phyloP scores from a whole-genome alignment of 2,113 vertebrate species.

The Saguinus midas region DNA sequence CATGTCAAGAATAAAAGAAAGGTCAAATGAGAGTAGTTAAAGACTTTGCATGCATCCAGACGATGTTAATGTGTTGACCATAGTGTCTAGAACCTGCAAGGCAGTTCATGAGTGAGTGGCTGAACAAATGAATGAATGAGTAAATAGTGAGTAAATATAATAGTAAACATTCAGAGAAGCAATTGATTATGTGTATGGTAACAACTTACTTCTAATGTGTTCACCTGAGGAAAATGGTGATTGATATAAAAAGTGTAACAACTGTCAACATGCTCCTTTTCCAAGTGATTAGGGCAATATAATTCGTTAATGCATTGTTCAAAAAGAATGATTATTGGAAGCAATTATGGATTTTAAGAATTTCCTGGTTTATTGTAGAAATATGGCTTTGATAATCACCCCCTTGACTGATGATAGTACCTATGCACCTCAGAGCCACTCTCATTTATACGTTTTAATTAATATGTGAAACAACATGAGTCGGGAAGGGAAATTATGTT shows the following conservation, averaged over 20 bases:
- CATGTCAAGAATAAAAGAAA: constrained; percentile 70
- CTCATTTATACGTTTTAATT: background rate
- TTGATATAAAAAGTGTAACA: background rate
- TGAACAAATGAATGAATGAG: background rate
- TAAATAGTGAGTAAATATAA: constrained; percentile 44
- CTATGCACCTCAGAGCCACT: background rate
- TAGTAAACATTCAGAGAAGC: constrained; percentile 16
- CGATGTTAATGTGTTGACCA: constrained; percentile 54
- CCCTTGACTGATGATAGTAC: background rate
- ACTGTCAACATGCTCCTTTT: background rate
- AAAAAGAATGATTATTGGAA: background rate
- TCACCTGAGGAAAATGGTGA: background rate
- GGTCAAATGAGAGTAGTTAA: constrained; percentile 63
- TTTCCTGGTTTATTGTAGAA: background rate
- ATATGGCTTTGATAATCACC: background rate
- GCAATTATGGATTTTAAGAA: background rate
- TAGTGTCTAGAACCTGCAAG: constrained; percentile 37
- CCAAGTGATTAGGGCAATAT: background rate
- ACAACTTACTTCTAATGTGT: background rate
- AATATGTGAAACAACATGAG: background rate
- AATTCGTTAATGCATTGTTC: background rate
- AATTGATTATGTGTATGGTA: background rate
- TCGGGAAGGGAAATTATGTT: background rate
- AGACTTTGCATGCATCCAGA: constrained; percentile 45
- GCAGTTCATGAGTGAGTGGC: constrained; percentile 32